Base-by-base conservation (phyloP, 2,797 vertebrate genomes). In the Phoeniculus purpureus region DNA sequence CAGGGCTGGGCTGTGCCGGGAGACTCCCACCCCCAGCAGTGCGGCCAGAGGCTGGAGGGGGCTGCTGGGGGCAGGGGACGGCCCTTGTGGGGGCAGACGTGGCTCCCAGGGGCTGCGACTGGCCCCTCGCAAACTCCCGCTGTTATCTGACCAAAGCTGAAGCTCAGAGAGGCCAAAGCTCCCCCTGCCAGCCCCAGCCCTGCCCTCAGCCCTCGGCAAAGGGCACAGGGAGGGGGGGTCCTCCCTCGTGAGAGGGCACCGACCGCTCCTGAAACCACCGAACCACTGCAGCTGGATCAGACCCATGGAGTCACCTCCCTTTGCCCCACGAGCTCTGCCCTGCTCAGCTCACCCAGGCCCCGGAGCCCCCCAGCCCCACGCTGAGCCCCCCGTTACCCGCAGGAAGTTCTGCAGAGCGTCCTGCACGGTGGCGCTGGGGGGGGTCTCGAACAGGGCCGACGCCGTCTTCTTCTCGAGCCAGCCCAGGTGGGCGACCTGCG, bases 391-490 rank as follows among this genome's bases (percentile, higher is more conserved):
- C 51, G 11, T 37, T 93, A 99, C 99, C 98, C 98, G 98, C 26
- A 99, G 96, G 95, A 99, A 99, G 95, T 98, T 98, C 78, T 98
- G 97, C 7, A 99, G 97, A 2, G 99, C 99, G 0, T 99, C 98
- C 6, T 98, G 96, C 37, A 99, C 89, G 0, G 98, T 98, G 85
- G 98, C 97, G 6, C 85, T 96, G 13, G 98, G 98, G 9, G 98
- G 98, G 7, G 74, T 95, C 92, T 98, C 98, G 72, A 98, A 99
- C 71, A 99, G 96, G 6, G 98, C 98, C 34, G 98, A 93, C 7
- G 98, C 98, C 0, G 99, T 98, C 95, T 98, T 99, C 89, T 96
- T 98, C 95, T 99, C 99, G 71, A 99, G 74, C 99, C 99, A 99
- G 54, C 98, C 98, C 87, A 99, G 97, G 62, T 98, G 98, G 87